These are phyloP conservation scores for Lutjanus erythropterus DNA, from an alignment of 2,113 vertebrate genomes.

Conservation along the genomic window DNA sequence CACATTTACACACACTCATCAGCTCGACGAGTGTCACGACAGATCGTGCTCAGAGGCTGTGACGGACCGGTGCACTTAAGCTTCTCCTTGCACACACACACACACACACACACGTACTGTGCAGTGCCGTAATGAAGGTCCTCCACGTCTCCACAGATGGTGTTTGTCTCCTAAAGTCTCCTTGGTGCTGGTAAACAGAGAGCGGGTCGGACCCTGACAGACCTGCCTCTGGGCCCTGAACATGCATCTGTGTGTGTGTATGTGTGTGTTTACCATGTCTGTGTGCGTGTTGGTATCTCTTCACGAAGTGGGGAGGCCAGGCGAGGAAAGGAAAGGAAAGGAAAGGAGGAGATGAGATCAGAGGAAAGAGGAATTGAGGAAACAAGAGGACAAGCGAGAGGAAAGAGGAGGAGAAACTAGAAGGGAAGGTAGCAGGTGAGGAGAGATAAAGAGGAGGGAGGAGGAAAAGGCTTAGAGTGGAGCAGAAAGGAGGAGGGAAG, in stretches of 20 bases:
- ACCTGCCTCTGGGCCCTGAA: conserved; percentile 61
- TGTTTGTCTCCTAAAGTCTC: conserved; percentile 84
- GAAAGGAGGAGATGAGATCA: not conserved
- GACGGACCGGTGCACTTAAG: conserved; percentile 72
- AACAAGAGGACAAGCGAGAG: not conserved
- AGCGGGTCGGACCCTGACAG: conserved; percentile 54
- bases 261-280: not conserved
- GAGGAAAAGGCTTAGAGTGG: not conserved
- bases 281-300: conserved; percentile 32
- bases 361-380: not conserved
- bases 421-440: not conserved
- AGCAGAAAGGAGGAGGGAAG: not conserved
- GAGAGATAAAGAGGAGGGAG: not conserved
- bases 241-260: conserved; percentile 37
- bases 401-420: not conserved
- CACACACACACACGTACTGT: conserved; percentile 19
- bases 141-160: conserved; percentile 83
- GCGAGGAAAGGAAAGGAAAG: not conserved
- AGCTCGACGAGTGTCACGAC: conserved; percentile 67
- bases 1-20: conserved; percentile 23
- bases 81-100: conserved; percentile 19
- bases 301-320: not conserved
- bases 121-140: conserved; percentile 75
- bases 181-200: conserved; percentile 76
- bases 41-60: conserved; percentile 71